phyloP scores from a whole-genome alignment of 1,140 invertebrate genomes.

The Dendrolimus kikuchii region DNA sequence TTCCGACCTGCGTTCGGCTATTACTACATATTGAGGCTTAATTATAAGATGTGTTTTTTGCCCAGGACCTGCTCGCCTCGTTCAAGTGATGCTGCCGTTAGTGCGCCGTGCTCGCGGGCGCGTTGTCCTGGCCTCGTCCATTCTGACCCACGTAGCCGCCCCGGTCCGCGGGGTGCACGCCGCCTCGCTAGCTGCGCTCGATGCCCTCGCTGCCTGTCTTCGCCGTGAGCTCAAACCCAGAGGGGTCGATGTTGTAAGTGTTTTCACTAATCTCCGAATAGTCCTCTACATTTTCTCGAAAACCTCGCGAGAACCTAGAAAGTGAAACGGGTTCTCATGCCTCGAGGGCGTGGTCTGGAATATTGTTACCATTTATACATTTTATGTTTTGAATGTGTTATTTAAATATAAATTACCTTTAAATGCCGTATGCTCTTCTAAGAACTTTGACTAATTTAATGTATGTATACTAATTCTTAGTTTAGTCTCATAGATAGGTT shows the following conservation, averaged over 20 bases:
- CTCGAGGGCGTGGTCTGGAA: no score
- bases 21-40: conserved; percentile 1
- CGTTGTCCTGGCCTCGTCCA: conserved; percentile 78
- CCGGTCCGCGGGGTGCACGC: conserved; percentile 86
- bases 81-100: conserved; percentile 86
- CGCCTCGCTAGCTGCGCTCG: conserved; percentile 82
- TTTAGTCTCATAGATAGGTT: no score
- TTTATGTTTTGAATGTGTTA: no score
- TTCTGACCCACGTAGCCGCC: conserved; percentile 83
- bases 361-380: no score
- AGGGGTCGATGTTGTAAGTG: conserved; percentile 77
- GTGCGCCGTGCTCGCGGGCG: conserved; percentile 82
- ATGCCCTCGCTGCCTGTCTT: conserved; percentile 86
- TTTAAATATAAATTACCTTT: no score
- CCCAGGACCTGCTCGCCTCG: conserved; percentile 78
- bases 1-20: no score
- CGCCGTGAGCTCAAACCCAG: conserved; percentile 85
- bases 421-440: no score
- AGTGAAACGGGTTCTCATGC: no score
- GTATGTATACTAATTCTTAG: no score
- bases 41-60: conserved; percentile 3
- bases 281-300: no score
- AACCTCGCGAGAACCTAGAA: no score
- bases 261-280: neutral
- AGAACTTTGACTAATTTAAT: no score